Conservation (phyloP, 2,797 vertebrate species). For the Coreius guichenoti region DNA sequence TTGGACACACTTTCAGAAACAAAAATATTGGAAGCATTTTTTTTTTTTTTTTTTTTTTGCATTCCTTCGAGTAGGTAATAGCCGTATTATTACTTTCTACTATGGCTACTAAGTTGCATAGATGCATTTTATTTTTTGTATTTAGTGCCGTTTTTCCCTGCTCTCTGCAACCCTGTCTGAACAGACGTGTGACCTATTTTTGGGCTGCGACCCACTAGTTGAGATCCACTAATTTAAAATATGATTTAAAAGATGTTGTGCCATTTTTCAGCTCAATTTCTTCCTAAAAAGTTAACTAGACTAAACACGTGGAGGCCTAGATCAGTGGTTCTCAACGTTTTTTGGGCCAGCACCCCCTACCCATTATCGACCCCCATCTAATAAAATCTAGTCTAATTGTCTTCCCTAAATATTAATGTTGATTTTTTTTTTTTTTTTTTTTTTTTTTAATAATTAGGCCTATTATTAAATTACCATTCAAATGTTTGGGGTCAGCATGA, state of each 20-base stretch:
- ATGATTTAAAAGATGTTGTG: neutral
- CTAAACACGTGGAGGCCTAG: neutral
- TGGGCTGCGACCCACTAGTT: neutral
- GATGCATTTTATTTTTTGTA: neutral
- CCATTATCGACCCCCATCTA: neutral
- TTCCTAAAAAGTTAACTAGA: neutral
- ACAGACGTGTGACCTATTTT: neutral
- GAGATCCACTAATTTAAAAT: neutral
- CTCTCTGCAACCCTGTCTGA: neutral
- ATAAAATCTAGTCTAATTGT: neutral
- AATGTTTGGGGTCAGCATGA: neutral
- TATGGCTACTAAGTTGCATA: neutral
- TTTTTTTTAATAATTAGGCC: neutral
- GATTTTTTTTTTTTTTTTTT: neutral
- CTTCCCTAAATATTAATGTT: neutral
- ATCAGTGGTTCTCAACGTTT: neutral
- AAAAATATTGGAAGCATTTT: neutral
- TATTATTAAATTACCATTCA: neutral
- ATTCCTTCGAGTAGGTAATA: neutral
- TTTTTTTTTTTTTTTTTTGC: neutral
- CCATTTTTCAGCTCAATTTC: neutral
- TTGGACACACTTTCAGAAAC: neutral
- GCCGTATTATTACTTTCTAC: neutral
- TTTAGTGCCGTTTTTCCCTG: neutral
- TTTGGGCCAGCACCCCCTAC: neutral